phyloP scores from a whole-genome alignment of 2,113 vertebrate species.

The Sebastes fasciatus region DNA sequence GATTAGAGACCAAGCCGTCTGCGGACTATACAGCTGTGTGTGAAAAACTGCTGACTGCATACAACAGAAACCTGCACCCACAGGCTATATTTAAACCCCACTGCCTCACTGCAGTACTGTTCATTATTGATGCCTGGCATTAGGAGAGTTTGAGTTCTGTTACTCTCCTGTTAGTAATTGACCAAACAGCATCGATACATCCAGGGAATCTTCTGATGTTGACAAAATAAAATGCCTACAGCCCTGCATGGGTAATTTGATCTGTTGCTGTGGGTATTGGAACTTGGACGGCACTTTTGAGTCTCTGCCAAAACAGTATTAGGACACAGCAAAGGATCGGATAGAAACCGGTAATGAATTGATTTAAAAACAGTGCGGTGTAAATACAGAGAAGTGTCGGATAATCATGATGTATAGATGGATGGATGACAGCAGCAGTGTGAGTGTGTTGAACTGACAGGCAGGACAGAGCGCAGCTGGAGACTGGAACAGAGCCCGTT shows the following conservation, averaged over 20 bases:
- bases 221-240: slow-evolving; percentile 33
- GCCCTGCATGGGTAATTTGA: slow-evolving; percentile 25
- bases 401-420: background rate
- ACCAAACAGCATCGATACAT: slow-evolving; percentile 16
- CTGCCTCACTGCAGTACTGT: slow-evolving; percentile 2
- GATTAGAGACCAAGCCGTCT: slow-evolving; percentile 10
- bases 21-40: background rate
- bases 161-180: slow-evolving; percentile 34
- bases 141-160: slow-evolving; percentile 6
- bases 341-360: background rate
- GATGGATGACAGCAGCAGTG: background rate
- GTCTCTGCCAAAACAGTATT: background rate
- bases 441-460: background rate
- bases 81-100: slow-evolving; percentile 3
- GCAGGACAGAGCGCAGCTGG: background rate
- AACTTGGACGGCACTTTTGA: background rate
- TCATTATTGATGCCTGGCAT: slow-evolving; percentile 27
- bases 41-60: slow-evolving; percentile 21
- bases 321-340: background rate
- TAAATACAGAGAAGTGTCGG: background rate
- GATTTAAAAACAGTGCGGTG: background rate
- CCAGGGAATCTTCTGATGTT: slow-evolving; percentile 33
- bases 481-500: background rate
- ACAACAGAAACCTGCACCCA: slow-evolving; percentile 19
- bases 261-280: slow-evolving; percentile 12